These are phyloP conservation scores for Vireo altiloquus DNA, from an alignment of 2,113 vertebrate species.

Conservation along the genomic window DNA sequence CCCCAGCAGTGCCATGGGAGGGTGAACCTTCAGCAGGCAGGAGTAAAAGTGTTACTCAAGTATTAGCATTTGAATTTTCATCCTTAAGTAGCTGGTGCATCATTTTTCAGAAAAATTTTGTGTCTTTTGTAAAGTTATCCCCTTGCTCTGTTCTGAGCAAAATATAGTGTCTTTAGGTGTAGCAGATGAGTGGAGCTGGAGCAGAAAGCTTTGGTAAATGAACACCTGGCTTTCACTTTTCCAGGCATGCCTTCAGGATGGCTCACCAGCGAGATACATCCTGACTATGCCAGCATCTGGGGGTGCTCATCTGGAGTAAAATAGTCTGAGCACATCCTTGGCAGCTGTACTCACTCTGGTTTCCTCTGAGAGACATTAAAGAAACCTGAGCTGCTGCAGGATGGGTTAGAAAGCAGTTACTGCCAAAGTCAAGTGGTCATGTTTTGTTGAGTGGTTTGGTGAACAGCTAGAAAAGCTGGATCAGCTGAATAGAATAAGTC, in stretches of 20 bases:
- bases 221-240: background rate
- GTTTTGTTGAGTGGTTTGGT: background rate
- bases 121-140: background rate
- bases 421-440: rapidly evolving
- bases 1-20: background rate
- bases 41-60: background rate
- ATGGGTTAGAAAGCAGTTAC: background rate
- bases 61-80: background rate
- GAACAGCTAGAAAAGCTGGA: background rate
- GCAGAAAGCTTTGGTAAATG: background rate
- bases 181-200: background rate
- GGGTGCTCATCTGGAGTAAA: no score
- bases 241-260: background rate
- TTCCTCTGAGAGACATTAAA: background rate
- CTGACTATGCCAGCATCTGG: rapidly evolving
- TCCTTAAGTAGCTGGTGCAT: background rate
- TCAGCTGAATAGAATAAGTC: background rate
- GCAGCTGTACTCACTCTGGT: background rate
- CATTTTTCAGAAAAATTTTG: background rate
- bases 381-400: background rate
- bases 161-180: background rate
- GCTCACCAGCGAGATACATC: background rate
- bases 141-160: background rate
- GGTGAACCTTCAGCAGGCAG: background rate
- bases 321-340: background rate